A percentile compares a stretch with the other conserved stretches of the same genome.
These are phyloP conservation scores for Trichogramma evanescens DNA, from an alignment of 2,888 invertebrate genomes.

Conservation along the genomic window DNA sequence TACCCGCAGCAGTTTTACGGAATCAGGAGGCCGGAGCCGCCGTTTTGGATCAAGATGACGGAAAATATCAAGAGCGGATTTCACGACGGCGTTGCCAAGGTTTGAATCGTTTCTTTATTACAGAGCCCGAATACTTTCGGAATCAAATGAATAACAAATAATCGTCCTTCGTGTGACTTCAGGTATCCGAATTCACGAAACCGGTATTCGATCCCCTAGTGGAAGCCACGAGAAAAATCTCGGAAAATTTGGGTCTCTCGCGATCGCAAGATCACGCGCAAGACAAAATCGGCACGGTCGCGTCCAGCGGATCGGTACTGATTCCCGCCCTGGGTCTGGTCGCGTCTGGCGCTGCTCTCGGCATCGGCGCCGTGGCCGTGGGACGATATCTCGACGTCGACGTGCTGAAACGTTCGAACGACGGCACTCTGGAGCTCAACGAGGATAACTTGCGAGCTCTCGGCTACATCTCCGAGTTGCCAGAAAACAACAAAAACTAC, in stretches of 20 bases:
- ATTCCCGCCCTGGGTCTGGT: constrained; percentile 68
- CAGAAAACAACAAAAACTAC: constrained; percentile 20
- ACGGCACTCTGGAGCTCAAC: background rate
- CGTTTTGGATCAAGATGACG: constrained; percentile 67
- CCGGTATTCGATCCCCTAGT: constrained; percentile 66
- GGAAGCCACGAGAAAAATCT: constrained; percentile 73
- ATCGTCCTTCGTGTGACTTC: too few species aligned
- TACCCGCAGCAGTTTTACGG: constrained; percentile 50
- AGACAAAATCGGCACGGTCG: constrained; percentile 61
- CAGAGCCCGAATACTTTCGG: background rate
- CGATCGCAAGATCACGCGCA: constrained; percentile 47
- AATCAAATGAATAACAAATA: too few species aligned
- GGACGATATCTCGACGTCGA: constrained; percentile 65
- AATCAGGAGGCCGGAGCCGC: constrained; percentile 55
- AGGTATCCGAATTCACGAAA: constrained; percentile 58
- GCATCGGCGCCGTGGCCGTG: constrained; percentile 73
- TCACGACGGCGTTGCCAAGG: constrained; percentile 61
- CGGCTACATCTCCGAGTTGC: constrained; percentile 16
- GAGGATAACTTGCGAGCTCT: constrained; percentile 10
- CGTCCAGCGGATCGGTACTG: constrained; percentile 57
- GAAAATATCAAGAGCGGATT: constrained; percentile 68
- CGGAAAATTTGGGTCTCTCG: constrained; percentile 66
- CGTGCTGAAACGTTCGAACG: constrained; percentile 51
- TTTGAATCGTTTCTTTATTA: background rate
- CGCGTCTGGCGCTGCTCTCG: constrained; percentile 75